Evolutionary conservation across 2,797 vertebrate species (phyloP).

Genomic region (Neosalanx taihuensis): DNA sequence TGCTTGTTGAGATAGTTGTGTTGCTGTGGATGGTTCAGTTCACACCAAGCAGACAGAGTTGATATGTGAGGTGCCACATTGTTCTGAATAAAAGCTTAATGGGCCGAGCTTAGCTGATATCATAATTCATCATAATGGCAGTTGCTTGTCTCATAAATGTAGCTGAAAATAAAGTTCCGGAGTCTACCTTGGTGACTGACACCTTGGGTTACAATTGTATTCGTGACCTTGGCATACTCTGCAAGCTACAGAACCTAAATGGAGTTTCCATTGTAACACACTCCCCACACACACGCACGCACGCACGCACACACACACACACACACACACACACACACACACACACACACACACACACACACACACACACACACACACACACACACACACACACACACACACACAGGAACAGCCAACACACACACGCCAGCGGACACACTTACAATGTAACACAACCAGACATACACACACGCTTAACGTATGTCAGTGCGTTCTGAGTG

Average conservation of each 20-base stretch:
- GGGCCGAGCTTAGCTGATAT: conserved; percentile 71
- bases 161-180: conserved; percentile 74
- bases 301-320: neutral
- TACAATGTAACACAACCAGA: no score
- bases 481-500: no score
- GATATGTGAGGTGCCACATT: conserved; percentile 79
- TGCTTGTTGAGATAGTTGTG: conserved; percentile 33
- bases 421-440: no score
- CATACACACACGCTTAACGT: no score
- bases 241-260: conserved; percentile 60
- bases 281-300: neutral
- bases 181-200: conserved; percentile 65
- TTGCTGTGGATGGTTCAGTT: conserved; percentile 48
- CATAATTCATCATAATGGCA: conserved; percentile 70
- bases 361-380: neutral
- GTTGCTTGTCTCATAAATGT: conserved; percentile 73
- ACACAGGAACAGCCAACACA: neutral
- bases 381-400: neutral
- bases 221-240: conserved; percentile 62
- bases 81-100: conserved; percentile 73
- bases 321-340: conserved; percentile 23
- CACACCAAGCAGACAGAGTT: conserved; percentile 51
- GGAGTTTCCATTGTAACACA: conserved; percentile 57
- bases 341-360: conserved; percentile 6
- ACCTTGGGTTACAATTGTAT: conserved; percentile 46